phyloP scores from a whole-genome alignment of 37 sponge, comb jelly and placozoan species.

The Spongia lamella region DNA sequence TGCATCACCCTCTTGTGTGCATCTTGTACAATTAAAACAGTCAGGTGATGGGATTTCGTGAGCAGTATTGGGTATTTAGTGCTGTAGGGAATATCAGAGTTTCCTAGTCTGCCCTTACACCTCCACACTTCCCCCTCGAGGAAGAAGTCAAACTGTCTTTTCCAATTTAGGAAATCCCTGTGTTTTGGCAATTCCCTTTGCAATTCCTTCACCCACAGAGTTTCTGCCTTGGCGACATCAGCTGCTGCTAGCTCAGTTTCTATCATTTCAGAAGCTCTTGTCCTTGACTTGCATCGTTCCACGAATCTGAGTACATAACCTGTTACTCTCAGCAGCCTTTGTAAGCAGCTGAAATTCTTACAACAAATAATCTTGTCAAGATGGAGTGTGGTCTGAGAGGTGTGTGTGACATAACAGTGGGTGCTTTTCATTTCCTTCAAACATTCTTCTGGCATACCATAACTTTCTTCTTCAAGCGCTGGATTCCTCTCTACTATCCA shows the following conservation, averaged over 20 bases:
- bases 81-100: background rate
- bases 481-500: background rate
- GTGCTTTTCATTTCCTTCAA: background rate
- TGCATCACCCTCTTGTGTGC: slow-evolving; percentile 27
- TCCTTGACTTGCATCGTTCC: background rate
- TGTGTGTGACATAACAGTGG: too few species aligned
- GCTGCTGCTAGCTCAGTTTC: too few species aligned
- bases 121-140: too few species aligned
- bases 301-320: background rate
- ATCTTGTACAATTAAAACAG: background rate
- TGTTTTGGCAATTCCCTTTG: background rate
- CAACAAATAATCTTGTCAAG: background rate
- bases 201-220: background rate
- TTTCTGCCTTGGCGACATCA: background rate
- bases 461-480: too few species aligned
- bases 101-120: too few species aligned
- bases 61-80: slow-evolving; percentile 21
- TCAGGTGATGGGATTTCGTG: slow-evolving; percentile 9
- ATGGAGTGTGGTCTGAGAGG: too few species aligned
- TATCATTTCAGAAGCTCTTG: background rate
- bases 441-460: too few species aligned
- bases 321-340: background rate
- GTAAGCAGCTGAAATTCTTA: background rate
- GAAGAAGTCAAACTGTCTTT: slow-evolving; percentile 12
- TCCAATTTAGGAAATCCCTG: slow-evolving; percentile 5